phyloP scores from a whole-genome alignment of 2,113 vertebrate genomes.

The Tor tambroides region DNA sequence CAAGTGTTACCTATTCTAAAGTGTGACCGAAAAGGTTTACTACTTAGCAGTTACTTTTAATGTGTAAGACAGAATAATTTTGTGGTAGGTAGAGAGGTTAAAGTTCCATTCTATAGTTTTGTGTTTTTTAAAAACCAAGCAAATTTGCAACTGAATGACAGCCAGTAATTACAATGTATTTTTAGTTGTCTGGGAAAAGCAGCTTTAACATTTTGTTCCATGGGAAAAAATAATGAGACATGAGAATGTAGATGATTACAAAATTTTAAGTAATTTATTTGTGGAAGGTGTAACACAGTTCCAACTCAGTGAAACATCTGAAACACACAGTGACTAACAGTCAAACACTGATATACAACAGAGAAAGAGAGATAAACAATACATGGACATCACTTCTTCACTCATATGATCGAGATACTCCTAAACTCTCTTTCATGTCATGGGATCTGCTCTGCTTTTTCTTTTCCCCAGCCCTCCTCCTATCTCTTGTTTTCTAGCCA shows the following conservation, averaged over 20 bases:
- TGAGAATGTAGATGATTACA: background rate
- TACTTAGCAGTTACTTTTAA: background rate
- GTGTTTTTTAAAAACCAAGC: background rate
- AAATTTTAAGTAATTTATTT: background rate
- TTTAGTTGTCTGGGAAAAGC: background rate
- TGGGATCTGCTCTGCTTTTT: background rate
- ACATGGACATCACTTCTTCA: background rate
- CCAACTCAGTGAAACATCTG: background rate
- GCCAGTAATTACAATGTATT: background rate
- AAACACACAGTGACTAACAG: background rate
- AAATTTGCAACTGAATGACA: background rate
- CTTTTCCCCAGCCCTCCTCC: background rate
- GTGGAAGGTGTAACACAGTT: background rate
- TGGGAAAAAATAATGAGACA: background rate
- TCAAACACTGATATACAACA: background rate
- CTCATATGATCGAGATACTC: background rate
- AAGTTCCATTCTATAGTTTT: background rate
- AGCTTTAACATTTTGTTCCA: background rate
- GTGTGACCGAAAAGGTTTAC: too few species aligned
- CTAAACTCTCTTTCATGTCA: background rate
- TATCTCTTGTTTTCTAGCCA: constrained; percentile 12
- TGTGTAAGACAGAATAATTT: background rate
- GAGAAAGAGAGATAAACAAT: background rate
- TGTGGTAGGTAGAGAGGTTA: background rate
- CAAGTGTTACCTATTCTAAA: too few species aligned